Evolutionary conservation across 2,113 vertebrate genomes (phyloP), one percentile per base, ranked within the genome.

Genomic region (Origma solitaria): DNA sequence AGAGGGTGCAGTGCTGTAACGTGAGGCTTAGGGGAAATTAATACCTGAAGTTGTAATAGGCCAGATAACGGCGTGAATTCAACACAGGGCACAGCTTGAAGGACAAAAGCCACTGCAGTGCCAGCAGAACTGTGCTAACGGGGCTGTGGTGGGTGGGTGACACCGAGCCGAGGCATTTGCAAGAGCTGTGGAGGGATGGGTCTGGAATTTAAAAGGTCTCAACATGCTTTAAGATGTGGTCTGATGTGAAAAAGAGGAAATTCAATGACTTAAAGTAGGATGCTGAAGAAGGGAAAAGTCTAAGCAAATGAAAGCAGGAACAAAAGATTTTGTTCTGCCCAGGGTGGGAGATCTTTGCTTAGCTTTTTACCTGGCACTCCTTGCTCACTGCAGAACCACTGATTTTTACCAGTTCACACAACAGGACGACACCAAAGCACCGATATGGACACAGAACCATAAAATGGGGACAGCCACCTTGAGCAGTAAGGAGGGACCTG

Each of bases 371-470:
- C 56, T 57, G 66, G 30, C 20, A 7, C 18, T 66, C 31, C 10
- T n/a, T 14, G 0, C 31, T 8, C 15, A 2, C 37, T 38, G 45
- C 62, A 88, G 31, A 83, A 71, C 47, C 9, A 24, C 37, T 11
- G 14, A 4, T 47, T 72, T 82, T 82, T 33, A 82, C 35, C 27
- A 44, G 10, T 54, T 68, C 19, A 37, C 56, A 27, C n/a, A 30
- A 12, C 0, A 21, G 42, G 21, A 37, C 2, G 8, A 6, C 25
- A 37, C 17, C 53, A 37, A n/a, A 79, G 25, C 7, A 10, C 40
- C 2, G 0, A 11, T 1, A 1, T 7, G 23, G 51, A 50, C 15
- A 51, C 57, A 31, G 21, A 49, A n/a, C 11, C 6, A 25, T 7
- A 20, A n/a, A 65, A 18, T 0, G 4, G 33, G 23, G 22, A 49